Base-by-base conservation (phyloP, 2,888 invertebrate species). In the Microctonus hyperodae region DNA sequence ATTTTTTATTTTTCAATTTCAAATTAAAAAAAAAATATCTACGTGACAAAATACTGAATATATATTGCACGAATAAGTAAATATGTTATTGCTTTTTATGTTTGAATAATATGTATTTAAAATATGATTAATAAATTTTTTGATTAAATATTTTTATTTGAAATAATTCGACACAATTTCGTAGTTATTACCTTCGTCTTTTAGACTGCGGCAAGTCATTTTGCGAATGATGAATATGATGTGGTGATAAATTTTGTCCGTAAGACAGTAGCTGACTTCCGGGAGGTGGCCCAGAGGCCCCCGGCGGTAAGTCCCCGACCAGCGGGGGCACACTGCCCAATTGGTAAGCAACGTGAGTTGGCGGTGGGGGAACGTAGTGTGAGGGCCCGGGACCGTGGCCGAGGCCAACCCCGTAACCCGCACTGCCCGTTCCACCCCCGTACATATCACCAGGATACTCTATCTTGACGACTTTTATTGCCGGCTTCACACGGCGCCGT, bases 391-490 rank as follows among this genome's bases (percentile, higher is more conserved):
- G 78, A 55, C 77, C 81, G 73, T 80, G 72, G 72, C 82, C 81
- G 73, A 80, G 72, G 72, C 82, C 82, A 66, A 81, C 76, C 70
- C 80, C 82, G 69, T 82, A 83, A 55, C 80, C 81, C 55, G 80
- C 73, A 70, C 78, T 75, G 40, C 79, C 81, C 74, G 81, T 71
- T 69, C 81, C 80, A 70, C 79, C 81, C 70, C 82, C 81, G 79
- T 82, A 82, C 81, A 81, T 82, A 67, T 78, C 77, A 59, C 79
- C 79, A 66, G 81, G 79, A 74, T 82, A 82, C 79, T 82, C 82
- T 81, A 82, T 82, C 75, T 82, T 81, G 81, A 64, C 74, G 74
- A 71, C 50, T 59, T 63, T 40, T 58, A 28, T 28, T 53, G 31
- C 28, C 28, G 20, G 13, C 55, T 28, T 33, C 7, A 23, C 16